Percentiles rank a stretch among this genome's conserved stretches.
Conservation (phyloP, 2,797 vertebrate species). For the Cheracebus regulus region DNA sequence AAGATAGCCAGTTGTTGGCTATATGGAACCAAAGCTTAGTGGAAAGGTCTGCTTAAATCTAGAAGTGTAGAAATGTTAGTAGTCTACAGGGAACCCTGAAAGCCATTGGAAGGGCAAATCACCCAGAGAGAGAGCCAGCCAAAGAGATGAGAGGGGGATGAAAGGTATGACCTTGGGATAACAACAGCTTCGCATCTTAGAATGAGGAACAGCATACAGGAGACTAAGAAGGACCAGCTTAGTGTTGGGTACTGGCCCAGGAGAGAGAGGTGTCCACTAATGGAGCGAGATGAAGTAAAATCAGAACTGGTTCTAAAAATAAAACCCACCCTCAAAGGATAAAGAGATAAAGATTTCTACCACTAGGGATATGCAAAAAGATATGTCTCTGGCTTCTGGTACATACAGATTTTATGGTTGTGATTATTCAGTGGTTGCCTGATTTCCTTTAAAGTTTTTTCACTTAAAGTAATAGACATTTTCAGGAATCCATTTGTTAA, state of each 20-base stretch:
- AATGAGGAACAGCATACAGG: neutral
- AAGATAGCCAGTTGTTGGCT: neutral
- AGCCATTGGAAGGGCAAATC: neutral
- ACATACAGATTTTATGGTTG: neutral
- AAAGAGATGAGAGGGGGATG: neutral
- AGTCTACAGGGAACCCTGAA: neutral
- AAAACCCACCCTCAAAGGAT: neutral
- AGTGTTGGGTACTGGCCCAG: neutral
- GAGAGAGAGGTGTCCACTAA: neutral
- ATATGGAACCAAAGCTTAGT: neutral
- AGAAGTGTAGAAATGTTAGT: neutral
- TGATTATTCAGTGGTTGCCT: neutral
- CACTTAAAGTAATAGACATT: neutral
- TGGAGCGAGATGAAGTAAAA: neutral
- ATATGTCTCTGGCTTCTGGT: neutral
- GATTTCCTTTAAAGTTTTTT: neutral
- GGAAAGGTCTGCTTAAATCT: neutral
- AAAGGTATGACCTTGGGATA: neutral
- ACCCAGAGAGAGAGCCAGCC: neutral
- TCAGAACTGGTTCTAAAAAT: neutral
- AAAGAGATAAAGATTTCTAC: neutral
- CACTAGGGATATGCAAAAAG: neutral
- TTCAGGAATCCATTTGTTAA: neutral
- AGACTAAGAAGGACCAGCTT: neutral
- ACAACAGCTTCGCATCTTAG: neutral